phyloP scores from a whole-genome alignment of 2,113 vertebrate species.

The Cisticola juncidis region DNA sequence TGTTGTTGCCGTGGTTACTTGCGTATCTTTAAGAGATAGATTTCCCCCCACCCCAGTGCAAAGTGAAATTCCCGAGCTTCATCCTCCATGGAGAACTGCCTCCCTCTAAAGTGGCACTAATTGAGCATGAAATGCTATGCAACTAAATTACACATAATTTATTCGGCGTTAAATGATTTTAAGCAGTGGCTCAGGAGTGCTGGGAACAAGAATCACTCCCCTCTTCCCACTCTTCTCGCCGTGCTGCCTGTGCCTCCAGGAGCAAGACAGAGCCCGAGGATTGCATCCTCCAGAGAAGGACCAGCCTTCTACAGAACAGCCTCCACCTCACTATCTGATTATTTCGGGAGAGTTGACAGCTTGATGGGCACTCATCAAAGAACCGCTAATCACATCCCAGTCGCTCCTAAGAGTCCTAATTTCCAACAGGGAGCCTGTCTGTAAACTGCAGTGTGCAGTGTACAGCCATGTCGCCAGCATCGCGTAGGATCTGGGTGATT shows the following conservation, averaged over 20 bases:
- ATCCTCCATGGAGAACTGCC: not conserved
- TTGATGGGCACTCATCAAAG: not conserved
- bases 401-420: not conserved
- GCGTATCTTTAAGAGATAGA: constrained; percentile 18
- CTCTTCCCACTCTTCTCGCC: not conserved
- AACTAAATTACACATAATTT: constrained; percentile 64
- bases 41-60: not conserved
- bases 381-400: not conserved
- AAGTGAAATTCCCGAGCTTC: not conserved
- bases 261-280: fast-evolving
- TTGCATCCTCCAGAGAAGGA: not conserved
- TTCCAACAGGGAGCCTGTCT: fast-evolving
- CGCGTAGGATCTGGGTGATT: not conserved
- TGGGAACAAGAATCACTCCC: constrained; percentile 7
- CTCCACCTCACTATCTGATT: fast-evolving
- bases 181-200: constrained; percentile 19
- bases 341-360: not conserved
- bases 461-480: not conserved
- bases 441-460: fast-evolving
- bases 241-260: fast-evolving
- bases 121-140: constrained; percentile 63
- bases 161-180: constrained; percentile 56
- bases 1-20: constrained; percentile 51
- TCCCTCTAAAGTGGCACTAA: constrained; percentile 60
- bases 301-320: not conserved